These are phyloP conservation scores for Urocolius indicus DNA, from an alignment of 2,113 vertebrate species.

Conservation along the genomic window DNA sequence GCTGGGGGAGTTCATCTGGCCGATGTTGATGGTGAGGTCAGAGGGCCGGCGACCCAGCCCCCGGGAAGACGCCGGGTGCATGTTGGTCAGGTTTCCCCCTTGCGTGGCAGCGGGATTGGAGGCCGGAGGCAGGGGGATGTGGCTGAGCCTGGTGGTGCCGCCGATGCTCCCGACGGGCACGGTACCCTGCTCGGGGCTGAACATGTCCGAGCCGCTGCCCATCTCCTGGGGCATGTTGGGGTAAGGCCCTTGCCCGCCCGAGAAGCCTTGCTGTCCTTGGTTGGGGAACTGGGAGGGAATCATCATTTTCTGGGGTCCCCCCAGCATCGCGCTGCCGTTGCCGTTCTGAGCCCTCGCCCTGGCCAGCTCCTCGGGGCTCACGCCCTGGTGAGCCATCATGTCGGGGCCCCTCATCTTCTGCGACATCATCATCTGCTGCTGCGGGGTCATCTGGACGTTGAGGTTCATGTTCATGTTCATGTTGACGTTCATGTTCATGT, in stretches of 20 bases:
- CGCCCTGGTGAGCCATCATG: slow-evolving; percentile 79
- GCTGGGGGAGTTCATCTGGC: slow-evolving; percentile 87
- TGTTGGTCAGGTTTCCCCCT: slow-evolving; percentile 50
- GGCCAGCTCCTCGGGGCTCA: slow-evolving; percentile 86
- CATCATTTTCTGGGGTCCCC: slow-evolving; percentile 83
- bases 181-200: slow-evolving; percentile 84
- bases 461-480: slow-evolving; percentile 90
- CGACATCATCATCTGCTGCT: slow-evolving; percentile 87
- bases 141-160: slow-evolving; percentile 86
- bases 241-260: slow-evolving; percentile 80
- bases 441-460: slow-evolving; percentile 88
- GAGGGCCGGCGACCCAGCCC: slow-evolving; percentile 86
- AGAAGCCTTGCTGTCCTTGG: slow-evolving; percentile 84
- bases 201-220: slow-evolving; percentile 82
- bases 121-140: slow-evolving; percentile 83
- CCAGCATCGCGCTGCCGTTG: slow-evolving; percentile 72
- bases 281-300: slow-evolving; percentile 83
- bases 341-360: slow-evolving; percentile 87
- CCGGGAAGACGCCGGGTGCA: slow-evolving; percentile 79
- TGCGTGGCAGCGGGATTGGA: slow-evolving; percentile 62
- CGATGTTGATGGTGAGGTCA: slow-evolving; percentile 88
- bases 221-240: slow-evolving; percentile 82
- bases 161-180: slow-evolving; percentile 78
- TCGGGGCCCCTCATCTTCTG: slow-evolving; percentile 89
- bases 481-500: slow-evolving; percentile 88